Conservation (phyloP, 1,140 invertebrate genomes). For the Calliphora vicina region DNA sequence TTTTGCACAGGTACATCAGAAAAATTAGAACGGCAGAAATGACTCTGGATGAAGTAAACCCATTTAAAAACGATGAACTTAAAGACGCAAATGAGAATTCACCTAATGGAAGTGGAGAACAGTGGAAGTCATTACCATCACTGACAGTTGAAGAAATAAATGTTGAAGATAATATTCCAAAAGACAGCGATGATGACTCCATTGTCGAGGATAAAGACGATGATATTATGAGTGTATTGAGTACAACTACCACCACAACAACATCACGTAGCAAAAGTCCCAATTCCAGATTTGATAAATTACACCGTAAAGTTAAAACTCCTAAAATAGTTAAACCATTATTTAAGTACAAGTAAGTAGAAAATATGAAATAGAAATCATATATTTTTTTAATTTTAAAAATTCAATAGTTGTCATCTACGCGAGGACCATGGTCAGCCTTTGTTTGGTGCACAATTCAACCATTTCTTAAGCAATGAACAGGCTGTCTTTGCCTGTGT, state of each 20-base stretch:
- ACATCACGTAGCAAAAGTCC: constrained; percentile 89
- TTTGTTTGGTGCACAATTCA: constrained; percentile 93
- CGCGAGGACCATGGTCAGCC: constrained; percentile 95
- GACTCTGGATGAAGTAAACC: background rate
- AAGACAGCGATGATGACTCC: background rate
- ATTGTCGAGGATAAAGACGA: constrained; percentile 68
- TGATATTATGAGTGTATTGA: constrained; percentile 85
- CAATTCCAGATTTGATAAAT: constrained; percentile 68
- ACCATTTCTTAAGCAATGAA: constrained; percentile 84
- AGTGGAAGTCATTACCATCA: background rate
- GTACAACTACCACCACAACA: constrained; percentile 83
- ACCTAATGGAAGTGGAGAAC: constrained; percentile 15
- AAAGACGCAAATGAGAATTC: constrained; percentile 4
- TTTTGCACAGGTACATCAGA: background rate
- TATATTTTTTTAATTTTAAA: background rate
- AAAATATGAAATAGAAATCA: background rate
- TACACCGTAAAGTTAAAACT: constrained; percentile 71
- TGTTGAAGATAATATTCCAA: background rate
- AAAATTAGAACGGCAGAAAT: background rate
- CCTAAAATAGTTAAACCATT: constrained; percentile 75
- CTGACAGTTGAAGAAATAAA: background rate
- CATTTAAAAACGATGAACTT: background rate
- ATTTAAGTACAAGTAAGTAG: constrained; percentile 78
- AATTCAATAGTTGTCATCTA: constrained; percentile 71
- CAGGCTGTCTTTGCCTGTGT: constrained; percentile 94